Conservation (phyloP, 2,888 invertebrate genomes). For the Aphidoletes aphidimyza region DNA sequence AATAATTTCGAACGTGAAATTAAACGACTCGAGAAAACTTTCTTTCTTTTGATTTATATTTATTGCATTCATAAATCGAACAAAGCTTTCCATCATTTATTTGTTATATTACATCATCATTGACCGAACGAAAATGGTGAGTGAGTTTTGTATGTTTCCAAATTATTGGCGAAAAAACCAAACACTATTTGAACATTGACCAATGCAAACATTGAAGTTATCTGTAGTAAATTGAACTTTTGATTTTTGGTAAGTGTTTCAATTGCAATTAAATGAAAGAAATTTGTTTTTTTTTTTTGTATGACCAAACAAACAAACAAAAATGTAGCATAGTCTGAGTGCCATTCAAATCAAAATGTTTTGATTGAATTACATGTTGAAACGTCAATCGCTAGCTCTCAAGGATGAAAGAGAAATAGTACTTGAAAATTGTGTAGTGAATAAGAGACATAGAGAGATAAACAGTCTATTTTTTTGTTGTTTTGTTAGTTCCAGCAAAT, state of each 20-base stretch:
- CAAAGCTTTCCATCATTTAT: conserved; percentile 12
- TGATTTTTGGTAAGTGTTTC: not conserved
- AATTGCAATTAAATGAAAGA: not conserved
- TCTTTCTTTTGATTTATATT: not conserved
- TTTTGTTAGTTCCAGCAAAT: too few relatives aligned
- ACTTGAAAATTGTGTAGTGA: not conserved
- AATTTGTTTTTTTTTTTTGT: too few relatives aligned
- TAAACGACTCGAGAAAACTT: not conserved
- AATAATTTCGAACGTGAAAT: too few relatives aligned
- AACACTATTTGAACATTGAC: too few relatives aligned
- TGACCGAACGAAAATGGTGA: conserved; percentile 18
- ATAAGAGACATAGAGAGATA: too few relatives aligned
- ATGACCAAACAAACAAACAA: conserved; percentile 55
- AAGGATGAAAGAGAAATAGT: not conserved
- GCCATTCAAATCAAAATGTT: not conserved
- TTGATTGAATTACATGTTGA: not conserved
- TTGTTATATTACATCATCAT: too few relatives aligned
- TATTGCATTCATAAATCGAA: not conserved
- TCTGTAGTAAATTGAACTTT: not conserved
- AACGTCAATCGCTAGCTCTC: conserved; percentile 17
- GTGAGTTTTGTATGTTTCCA: conserved; percentile 52
- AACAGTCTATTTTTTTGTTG: too few relatives aligned
- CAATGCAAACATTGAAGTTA: too few relatives aligned
- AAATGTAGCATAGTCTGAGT: not conserved
- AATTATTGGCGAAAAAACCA: conserved; percentile 38